phyloP scores from a whole-genome alignment of 2,888 invertebrate species.

The Atherix ibis region DNA sequence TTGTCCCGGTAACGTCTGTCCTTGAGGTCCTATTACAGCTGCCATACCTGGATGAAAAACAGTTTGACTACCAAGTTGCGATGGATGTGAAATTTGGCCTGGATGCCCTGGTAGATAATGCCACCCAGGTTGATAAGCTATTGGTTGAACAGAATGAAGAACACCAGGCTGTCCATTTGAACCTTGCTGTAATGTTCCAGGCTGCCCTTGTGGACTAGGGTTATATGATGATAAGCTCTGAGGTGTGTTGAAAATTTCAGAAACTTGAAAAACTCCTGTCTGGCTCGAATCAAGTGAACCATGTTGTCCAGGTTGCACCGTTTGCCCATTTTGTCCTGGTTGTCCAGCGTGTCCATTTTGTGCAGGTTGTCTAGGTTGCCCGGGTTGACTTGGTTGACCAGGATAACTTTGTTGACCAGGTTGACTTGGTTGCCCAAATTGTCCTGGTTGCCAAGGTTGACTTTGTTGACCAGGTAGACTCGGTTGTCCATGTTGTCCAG shows the following conservation, averaged over 20 bases:
- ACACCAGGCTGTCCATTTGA: conserved; percentile 1
- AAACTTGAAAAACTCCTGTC: too few relatives aligned
- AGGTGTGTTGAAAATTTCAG: too few relatives aligned
- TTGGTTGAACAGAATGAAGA: background rate
- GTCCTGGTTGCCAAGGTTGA: conserved; percentile 1
- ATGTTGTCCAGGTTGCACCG: too few relatives aligned
- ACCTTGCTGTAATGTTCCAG: background rate
- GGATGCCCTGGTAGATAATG: background rate
- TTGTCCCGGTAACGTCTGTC: too few relatives aligned
- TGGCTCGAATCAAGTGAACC: too few relatives aligned
- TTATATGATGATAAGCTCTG: too few relatives aligned
- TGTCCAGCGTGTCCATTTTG: too few relatives aligned
- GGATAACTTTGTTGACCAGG: too few relatives aligned
- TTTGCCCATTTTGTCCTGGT: too few relatives aligned
- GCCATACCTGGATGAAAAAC: conserved; percentile 1
- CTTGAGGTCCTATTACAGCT: background rate
- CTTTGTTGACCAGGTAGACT: background rate
- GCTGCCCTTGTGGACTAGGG: background rate
- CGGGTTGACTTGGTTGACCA: background rate
- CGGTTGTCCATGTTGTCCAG: background rate
- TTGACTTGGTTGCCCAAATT: conserved; percentile 1
- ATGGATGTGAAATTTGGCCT: background rate
- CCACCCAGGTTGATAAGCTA: background rate
- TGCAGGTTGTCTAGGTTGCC: too few relatives aligned
- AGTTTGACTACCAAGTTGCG: background rate